These are phyloP conservation scores for Urocyon cinereoargenteus DNA, from an alignment of 2,797 vertebrate species.

Conservation along the genomic window DNA sequence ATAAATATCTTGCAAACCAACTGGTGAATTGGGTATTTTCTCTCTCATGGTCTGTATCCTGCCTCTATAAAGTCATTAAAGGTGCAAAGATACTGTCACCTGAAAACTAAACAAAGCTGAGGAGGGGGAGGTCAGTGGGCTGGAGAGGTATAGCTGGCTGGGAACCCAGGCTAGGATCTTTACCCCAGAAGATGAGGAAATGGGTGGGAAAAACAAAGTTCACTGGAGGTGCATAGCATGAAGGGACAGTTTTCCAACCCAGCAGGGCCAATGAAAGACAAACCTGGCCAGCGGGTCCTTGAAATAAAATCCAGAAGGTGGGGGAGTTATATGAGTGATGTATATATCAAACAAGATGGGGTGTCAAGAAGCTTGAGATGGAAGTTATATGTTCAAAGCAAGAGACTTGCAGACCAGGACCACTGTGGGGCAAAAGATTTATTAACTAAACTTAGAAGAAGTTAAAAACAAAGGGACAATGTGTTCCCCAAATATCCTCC, in stretches of 20 bases:
- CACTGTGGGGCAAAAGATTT: not conserved
- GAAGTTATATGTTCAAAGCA: not conserved
- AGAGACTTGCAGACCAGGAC: not conserved
- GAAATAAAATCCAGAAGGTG: not conserved
- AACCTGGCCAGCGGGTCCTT: not conserved
- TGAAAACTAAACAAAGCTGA: not conserved
- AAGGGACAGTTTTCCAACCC: not conserved
- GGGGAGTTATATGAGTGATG: too few relatives aligned
- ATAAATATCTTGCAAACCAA: not conserved
- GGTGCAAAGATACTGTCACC: not conserved
- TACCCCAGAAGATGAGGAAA: not conserved
- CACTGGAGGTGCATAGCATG: not conserved
- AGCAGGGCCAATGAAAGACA: not conserved
- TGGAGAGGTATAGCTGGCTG: not conserved
- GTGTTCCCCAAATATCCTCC: too few relatives aligned
- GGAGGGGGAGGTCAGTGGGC: too few relatives aligned
- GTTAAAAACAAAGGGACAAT: not conserved
- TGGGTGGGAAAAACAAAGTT: not conserved
- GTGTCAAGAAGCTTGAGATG: not conserved
- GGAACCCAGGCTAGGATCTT: not conserved
- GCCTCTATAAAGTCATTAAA: not conserved
- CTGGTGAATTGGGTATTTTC: not conserved
- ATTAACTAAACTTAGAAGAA: not conserved
- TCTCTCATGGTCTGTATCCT: not conserved
- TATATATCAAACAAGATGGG: fast-evolving